phyloP scores from a whole-genome alignment of 2,797 vertebrate species.

The Gobio occitaniae region DNA sequence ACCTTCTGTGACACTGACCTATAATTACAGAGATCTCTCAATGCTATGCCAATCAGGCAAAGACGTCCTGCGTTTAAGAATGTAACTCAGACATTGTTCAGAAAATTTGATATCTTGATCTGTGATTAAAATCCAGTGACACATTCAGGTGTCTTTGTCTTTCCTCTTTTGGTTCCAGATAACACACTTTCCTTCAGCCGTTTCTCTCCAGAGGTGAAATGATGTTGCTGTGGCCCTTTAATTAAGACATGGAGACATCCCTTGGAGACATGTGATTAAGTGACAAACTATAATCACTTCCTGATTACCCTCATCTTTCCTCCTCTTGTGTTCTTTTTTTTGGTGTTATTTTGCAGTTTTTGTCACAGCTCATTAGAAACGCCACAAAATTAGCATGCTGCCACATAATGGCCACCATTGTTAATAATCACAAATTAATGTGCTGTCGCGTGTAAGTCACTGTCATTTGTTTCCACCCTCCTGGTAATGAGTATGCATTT shows the following conservation, averaged over 20 bases:
- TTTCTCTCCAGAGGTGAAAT: slow-evolving; percentile 35
- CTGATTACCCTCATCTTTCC: slow-evolving; percentile 64
- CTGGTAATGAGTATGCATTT: slow-evolving; percentile 36
- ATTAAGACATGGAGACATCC: slow-evolving; percentile 63
- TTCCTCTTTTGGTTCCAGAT: background rate
- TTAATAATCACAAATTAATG: slow-evolving; percentile 54
- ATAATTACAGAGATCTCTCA: background rate
- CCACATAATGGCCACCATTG: slow-evolving; percentile 50
- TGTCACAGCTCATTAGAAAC: slow-evolving; percentile 71
- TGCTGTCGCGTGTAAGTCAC: slow-evolving; percentile 23
- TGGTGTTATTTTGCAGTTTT: slow-evolving; percentile 60
- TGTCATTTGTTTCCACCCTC: slow-evolving; percentile 46
- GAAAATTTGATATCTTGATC: background rate
- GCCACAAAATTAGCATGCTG: slow-evolving; percentile 61
- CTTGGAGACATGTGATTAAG: slow-evolving; percentile 62
- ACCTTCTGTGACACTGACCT: background rate
- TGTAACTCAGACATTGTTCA: background rate
- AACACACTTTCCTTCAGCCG: background rate
- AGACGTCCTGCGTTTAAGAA: background rate
- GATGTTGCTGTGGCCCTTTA: slow-evolving; percentile 59
- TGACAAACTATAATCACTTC: slow-evolving; percentile 69
- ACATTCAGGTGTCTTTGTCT: slow-evolving; percentile 2
- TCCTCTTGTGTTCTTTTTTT: slow-evolving; percentile 55
- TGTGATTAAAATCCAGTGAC: background rate
- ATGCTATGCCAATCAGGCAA: background rate